Evolutionary conservation across 2,797 vertebrate genomes (phyloP).

Genomic region (Kryptolebias ocellatus): DNA sequence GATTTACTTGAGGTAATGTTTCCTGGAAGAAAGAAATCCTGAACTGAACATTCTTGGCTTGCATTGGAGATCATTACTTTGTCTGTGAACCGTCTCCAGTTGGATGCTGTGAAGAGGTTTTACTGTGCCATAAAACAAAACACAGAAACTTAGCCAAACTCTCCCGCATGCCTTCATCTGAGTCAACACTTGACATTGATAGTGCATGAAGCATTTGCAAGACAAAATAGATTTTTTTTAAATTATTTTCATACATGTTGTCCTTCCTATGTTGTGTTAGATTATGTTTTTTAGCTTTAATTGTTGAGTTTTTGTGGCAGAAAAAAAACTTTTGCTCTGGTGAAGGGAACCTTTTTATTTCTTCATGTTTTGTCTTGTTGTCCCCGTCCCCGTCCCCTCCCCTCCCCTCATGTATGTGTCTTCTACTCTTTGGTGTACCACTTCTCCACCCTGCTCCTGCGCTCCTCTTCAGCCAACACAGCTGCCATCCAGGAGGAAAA

Average conservation of each 20-base stretch:
- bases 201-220: slow-evolving; percentile 60
- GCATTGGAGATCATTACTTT: slow-evolving; percentile 9
- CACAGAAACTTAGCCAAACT: slow-evolving; percentile 21
- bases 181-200: slow-evolving; percentile 21
- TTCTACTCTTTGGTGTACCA: slow-evolving; percentile 51
- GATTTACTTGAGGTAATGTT: slow-evolving; percentile 9
- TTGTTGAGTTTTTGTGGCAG: not conserved
- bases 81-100: slow-evolving; percentile 23
- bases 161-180: slow-evolving; percentile 50
- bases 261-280: slow-evolving; percentile 31
- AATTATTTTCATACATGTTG: slow-evolving; percentile 14
- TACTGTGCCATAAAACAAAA: slow-evolving; percentile 7
- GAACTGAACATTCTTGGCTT: slow-evolving; percentile 3
- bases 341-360: slow-evolving; percentile 74
- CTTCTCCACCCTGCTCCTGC: slow-evolving; percentile 42
- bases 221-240: slow-evolving; percentile 13
- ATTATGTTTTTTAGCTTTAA: slow-evolving; percentile 25
- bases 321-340: slow-evolving; percentile 42
- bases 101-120: slow-evolving; percentile 14
- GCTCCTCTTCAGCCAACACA: slow-evolving; percentile 84
- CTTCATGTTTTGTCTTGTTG: slow-evolving; percentile 55
- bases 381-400: slow-evolving; percentile 14
- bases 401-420: slow-evolving; percentile 57
- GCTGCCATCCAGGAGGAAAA: slow-evolving; percentile 92
- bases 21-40: slow-evolving; percentile 4